These are phyloP conservation scores for Meta bourneti DNA, from an alignment of 2,888 invertebrate species.

Conservation along the genomic window DNA sequence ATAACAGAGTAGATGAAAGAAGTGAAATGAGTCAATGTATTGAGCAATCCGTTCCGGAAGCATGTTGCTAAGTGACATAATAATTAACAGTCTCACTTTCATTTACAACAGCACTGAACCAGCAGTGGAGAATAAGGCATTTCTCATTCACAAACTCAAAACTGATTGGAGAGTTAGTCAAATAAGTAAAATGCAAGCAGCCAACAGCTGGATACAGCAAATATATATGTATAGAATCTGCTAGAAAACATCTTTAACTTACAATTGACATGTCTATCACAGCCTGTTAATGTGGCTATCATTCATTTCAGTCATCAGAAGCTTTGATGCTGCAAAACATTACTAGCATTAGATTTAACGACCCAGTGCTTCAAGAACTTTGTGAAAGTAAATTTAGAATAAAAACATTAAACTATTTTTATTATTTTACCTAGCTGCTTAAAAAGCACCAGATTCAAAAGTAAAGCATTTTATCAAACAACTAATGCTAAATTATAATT, in stretches of 20 bases:
- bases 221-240: conserved; percentile 7
- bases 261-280: conserved; percentile 54
- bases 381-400: neutral
- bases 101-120: conserved; percentile 68
- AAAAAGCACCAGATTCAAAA: no score
- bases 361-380: neutral
- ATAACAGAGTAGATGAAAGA: conserved; percentile 8
- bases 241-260: conserved; percentile 17
- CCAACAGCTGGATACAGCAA: conserved; percentile 53
- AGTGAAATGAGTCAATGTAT: conserved; percentile 26
- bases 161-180: conserved; percentile 29
- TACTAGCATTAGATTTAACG: neutral
- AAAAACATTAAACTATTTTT: no score
- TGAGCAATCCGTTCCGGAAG: conserved; percentile 66
- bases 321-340: neutral
- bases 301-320: conserved; percentile 12
- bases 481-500: no score
- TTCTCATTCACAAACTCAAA: conserved; percentile 49
- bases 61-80: conserved; percentile 68
- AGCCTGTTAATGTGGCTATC: conserved; percentile 62
- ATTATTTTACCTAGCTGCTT: no score
- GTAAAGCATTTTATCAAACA: no score
- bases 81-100: conserved; percentile 45
- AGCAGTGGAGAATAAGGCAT: conserved; percentile 75
- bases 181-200: conserved; percentile 64